Base-by-base conservation (phyloP, 2,888 invertebrate species). In the Rhagonycha lutea region DNA sequence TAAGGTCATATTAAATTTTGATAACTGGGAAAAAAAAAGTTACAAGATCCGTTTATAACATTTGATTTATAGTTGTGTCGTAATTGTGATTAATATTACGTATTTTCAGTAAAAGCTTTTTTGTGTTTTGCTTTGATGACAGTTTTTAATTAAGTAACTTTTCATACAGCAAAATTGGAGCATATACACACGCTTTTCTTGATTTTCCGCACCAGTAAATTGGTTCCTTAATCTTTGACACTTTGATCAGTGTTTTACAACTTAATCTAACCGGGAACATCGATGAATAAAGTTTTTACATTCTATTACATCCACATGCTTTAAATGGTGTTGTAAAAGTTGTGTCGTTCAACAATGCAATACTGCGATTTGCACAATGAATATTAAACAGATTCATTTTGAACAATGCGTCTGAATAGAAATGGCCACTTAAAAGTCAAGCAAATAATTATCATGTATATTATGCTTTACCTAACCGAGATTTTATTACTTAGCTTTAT, bases 381-480 rank as follows among this genome's bases (percentile, higher is more conserved):
- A 74, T 74, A 70, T 74, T 74, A 70, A 70, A 74, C 14, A 70
- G 67, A 29, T 74, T 70, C 74, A 68, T 74, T 74, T n/a, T 62
- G 70, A 74, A 74, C 68, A 70, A 70, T 74, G 74, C 70, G 68
- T 70, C 68, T 74, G 74, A 74, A 74, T 74, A 74, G 67, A 74
- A 74, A 74, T 74, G 70, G 68, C 74, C 68, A 70, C 70, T 74
- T 74, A 74, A 70, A 70, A 67, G 65, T 67, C 65, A 24, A 67
- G 32, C 70, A 70, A 74, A 74, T 74, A 74, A 74, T 74, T 74
- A 70, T 74, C 74, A 74, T 70, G 70, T 70, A 70, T 74, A 74
- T 74, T 74, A 68, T 67, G 29, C 60, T 60, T 68, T 28, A 67
- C 26, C 26, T 68, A 28, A 60, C 61, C 14, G 70, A 70, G 74